Conservation (phyloP, 2,888 invertebrate genomes). For the Lycaena phlaeas region DNA sequence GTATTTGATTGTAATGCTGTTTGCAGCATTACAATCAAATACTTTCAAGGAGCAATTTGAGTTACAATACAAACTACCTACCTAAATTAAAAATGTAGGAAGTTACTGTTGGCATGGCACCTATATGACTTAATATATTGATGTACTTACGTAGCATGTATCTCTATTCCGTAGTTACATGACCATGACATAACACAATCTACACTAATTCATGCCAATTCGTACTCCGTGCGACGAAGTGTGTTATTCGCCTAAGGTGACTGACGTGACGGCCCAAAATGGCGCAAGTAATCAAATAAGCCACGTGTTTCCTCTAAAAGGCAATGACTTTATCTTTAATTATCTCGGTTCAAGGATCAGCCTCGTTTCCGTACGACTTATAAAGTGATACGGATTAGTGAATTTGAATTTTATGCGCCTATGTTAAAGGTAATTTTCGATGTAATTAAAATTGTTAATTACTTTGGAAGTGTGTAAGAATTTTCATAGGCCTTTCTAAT, state of each 20-base stretch:
- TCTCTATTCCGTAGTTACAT: too few relatives aligned
- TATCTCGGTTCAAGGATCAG: conserved; percentile 31
- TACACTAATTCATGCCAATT: too few relatives aligned
- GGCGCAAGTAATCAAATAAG: conserved; percentile 7
- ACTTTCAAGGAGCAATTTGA: too few relatives aligned
- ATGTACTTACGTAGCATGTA: too few relatives aligned
- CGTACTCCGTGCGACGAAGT: not conserved
- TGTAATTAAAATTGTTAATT: conserved; percentile 8
- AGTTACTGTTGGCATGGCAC: too few relatives aligned
- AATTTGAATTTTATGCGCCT: conserved; percentile 13
- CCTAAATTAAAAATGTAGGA: too few relatives aligned
- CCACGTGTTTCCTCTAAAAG: conserved; percentile 26
- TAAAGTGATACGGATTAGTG: conserved; percentile 15
- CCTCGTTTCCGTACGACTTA: conserved; percentile 19
- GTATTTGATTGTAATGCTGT: too few relatives aligned
- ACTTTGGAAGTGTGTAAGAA: conserved; percentile 20
- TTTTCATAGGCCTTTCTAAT: conserved; percentile 5
- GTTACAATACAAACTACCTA: too few relatives aligned
- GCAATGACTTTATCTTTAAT: conserved; percentile 35
- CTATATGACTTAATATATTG: too few relatives aligned
- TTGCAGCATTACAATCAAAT: too few relatives aligned
- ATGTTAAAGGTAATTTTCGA: conserved; percentile 1
- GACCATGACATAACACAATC: too few relatives aligned
- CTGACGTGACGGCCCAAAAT: conserved; percentile 5
- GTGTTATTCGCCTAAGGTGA: conserved; percentile 4